Conservation (phyloP, 2,113 vertebrate genomes). For the Rhea americana region DNA sequence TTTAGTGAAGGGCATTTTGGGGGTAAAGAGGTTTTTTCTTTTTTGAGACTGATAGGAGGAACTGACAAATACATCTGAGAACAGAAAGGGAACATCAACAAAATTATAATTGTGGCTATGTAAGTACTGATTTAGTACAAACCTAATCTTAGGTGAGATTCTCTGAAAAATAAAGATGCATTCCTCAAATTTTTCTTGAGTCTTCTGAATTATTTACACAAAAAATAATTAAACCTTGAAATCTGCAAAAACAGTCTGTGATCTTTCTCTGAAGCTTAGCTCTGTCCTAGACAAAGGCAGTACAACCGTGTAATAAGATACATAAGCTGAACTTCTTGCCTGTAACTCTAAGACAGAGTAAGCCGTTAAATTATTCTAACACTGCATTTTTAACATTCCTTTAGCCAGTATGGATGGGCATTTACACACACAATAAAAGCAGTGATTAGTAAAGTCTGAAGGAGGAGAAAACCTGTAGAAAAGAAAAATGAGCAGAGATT, state of each 20-base stretch:
- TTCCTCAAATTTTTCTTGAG: background rate
- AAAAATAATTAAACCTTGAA: background rate
- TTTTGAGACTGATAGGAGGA: background rate
- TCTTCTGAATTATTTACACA: background rate
- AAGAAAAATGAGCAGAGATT: background rate
- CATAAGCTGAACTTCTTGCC: background rate
- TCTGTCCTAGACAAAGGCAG: background rate
- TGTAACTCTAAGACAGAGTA: background rate
- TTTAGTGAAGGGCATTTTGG: conserved; percentile 2
- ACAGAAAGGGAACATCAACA: background rate
- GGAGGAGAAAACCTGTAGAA: background rate
- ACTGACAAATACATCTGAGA: conserved; percentile 23
- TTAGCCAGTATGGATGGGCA: background rate
- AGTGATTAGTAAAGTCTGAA: background rate
- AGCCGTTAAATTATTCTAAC: background rate
- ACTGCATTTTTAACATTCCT: conserved; percentile 11
- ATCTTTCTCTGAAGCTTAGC: background rate
- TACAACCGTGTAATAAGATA: background rate
- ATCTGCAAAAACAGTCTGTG: background rate
- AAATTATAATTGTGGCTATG: background rate
- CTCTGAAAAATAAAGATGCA: background rate
- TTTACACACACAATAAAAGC: background rate
- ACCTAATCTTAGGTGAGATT: background rate
- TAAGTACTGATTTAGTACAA: background rate
- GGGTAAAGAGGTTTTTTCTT: background rate